Base-by-base conservation (phyloP, 2,888 invertebrate species). In the Cephus sareptanus region DNA sequence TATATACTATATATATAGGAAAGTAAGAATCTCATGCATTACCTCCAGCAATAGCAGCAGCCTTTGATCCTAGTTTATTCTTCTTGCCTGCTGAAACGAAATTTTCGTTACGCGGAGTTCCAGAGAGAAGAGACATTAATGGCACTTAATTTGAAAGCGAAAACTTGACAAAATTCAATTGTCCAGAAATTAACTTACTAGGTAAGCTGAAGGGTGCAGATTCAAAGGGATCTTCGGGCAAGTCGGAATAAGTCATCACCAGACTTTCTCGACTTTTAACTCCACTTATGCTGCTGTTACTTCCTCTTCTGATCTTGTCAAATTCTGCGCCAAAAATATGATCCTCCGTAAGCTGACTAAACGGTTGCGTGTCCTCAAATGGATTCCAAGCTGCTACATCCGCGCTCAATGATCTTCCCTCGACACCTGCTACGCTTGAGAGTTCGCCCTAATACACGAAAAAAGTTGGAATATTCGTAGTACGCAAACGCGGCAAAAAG, bases 251-350 rank as follows among this genome's bases (percentile, higher is more conserved):
- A n/a, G 94, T 93, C 94, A 95, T 95, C 73, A 95, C 95, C 79
- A 95, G 92, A 88, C 94, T 95, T 90, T 95, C 95, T 73, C 94
- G 92, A 82, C 95, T 95, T 87, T 95, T 95, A 30, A 95, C 94
- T 85, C 95, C 95, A 81, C 94, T 94, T 89, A 94, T 92, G 95
- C 96, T 96, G 90, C 95, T 95, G 91, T 95, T 95, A 87, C 96
- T 96, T 83, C 96, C 95, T 85, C 95, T 93, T 84, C 96, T 92
- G 85, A 96, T 95, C 91, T 95, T 95, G 90, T 97, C 96, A 90
- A 97, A 96, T 91, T 97, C 96, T 70, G 95, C 95, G 78, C 96
- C 96, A 91, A 97, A 96, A 84, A 96, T 94, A 86, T 95, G 95
- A 93, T 97, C 96, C 87, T 96, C 96, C 6, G 95, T 95, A 92